These are phyloP conservation scores for Poecilia gillii DNA, from an alignment of 2,797 vertebrate genomes.

Conservation along the genomic window DNA sequence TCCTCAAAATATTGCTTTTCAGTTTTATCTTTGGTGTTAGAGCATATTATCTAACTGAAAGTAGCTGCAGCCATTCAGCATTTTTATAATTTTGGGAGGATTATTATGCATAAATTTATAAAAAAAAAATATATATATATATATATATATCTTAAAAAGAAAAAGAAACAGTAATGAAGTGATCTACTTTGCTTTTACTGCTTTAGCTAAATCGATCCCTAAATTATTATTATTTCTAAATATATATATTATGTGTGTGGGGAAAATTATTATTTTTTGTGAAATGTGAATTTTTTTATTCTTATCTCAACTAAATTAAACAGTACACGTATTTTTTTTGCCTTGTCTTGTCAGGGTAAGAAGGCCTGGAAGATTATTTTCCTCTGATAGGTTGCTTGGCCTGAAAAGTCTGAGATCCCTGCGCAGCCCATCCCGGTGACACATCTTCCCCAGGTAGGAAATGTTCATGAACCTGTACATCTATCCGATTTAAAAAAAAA, in stretches of 20 bases:
- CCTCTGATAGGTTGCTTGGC: not conserved
- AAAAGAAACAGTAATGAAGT: not conserved
- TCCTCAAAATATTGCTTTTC: not conserved
- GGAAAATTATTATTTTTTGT: not conserved
- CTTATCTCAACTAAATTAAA: not conserved
- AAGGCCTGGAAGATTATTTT: not conserved
- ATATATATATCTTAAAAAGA: too few relatives aligned
- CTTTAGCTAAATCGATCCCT: not conserved
- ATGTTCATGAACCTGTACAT: not conserved
- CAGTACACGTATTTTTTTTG: not conserved
- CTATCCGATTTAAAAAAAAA: not conserved
- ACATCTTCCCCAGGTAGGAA: not conserved
- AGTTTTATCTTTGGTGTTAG: not conserved
- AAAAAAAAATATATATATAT: too few relatives aligned
- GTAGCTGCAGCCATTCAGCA: not conserved
- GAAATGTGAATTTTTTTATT: not conserved
- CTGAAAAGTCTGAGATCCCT: not conserved
- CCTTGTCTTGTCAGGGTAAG: not conserved
- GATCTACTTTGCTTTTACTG: not conserved
- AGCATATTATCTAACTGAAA: not conserved
- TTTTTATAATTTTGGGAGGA: not conserved
- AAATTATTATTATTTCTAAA: not conserved
- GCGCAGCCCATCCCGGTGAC: not conserved
- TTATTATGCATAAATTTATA: not conserved
- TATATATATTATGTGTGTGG: too few relatives aligned